Evolutionary conservation across 2,797 vertebrate species (phyloP), one percentile per base, ranked within the genome.

Genomic region (Molossus molossus): DNA sequence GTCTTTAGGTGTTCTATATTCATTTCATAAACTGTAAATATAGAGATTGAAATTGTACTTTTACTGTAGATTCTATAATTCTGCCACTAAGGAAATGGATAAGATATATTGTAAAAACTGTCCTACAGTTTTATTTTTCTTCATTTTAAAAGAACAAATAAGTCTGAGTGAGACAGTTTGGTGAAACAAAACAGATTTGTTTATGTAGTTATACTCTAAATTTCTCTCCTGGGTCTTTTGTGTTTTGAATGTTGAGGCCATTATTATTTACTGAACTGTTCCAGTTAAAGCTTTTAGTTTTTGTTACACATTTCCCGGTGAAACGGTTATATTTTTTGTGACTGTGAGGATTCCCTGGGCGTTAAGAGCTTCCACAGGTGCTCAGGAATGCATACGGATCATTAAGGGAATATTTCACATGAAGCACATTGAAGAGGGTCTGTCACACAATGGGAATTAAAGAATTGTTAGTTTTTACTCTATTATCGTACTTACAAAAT

Each of bases 261-360:
- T 85, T 84, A 76, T 81, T 80, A 84, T 23, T 73, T 93, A 91
- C n/a, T 72, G 5, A 89, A 96, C 33, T 45, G n/a, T 81, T 76
- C 29, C 27, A 87, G 72, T 76, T 69, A 60, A 94, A 60, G 13
- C 3, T 58, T 90, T 92, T 55, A 40, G 25, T 37, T 92, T 96
- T 94, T 55, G n/a, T 67, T 37, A 48, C 18, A 92, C 1, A 82
- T 92, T 92, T 81, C 90, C 18, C 27, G 60, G 27, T 87, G 9
- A 94, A 64, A 65, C 72, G 72, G 57, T 64, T 82, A 25, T 72
- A 25, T 72, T 69, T 89, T 72, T 79, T 10, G 3, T 89, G 80
- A 50, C 33, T 75, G 29, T n/a, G 40, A 65, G 12, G 9, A 65
- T 81, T 95, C 53, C 6, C 58, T 27, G 64, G 23, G 20, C 81